These are phyloP conservation scores for Crotalus viridis DNA, from an alignment of 2,113 vertebrate genomes.

Conservation along the genomic window DNA sequence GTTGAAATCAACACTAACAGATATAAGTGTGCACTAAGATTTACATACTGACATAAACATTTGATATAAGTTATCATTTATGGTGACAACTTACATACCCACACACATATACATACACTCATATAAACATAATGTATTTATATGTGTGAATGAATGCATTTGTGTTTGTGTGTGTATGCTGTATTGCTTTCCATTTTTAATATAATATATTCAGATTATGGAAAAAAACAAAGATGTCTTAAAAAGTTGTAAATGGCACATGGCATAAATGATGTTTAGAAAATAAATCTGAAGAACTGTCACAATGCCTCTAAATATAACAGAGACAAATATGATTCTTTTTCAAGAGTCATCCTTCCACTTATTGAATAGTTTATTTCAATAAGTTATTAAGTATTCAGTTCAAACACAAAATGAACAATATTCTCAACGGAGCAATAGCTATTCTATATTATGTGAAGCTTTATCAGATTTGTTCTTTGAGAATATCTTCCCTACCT, in stretches of 20 bases:
- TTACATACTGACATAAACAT: background rate
- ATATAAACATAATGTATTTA: background rate
- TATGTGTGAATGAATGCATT: background rate
- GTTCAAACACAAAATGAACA: background rate
- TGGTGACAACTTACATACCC: background rate
- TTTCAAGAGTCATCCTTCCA: background rate
- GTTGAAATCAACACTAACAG: background rate
- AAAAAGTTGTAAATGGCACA: background rate
- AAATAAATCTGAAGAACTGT: background rate
- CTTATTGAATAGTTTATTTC: background rate
- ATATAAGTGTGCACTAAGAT: background rate
- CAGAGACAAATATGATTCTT: background rate
- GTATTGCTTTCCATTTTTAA: background rate
- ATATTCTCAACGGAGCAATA: background rate
- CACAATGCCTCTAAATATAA: background rate
- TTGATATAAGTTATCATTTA: background rate
- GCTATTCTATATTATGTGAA: background rate
- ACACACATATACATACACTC: background rate
- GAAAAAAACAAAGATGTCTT: background rate
- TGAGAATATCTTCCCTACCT: background rate
- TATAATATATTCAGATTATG: background rate
- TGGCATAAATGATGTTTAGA: background rate
- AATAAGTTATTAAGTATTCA: background rate
- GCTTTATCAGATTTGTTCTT: background rate
- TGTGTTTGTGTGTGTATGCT: background rate